Conservation (phyloP, 2,797 vertebrate species). For the Ctenosaura bakeri region DNA sequence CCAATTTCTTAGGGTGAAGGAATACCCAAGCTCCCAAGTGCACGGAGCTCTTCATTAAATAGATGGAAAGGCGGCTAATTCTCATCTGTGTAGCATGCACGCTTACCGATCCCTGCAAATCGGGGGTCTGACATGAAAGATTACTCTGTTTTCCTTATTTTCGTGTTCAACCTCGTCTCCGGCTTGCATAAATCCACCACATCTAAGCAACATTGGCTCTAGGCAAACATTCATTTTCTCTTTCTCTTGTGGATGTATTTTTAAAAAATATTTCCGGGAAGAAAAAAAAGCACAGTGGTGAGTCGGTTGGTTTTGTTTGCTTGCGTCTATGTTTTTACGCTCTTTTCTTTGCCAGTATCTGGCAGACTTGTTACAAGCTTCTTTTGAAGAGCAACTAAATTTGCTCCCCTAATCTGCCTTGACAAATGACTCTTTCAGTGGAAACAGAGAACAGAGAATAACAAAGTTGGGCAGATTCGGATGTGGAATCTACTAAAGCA, state of each 20-base stretch:
- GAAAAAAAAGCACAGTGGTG: no score
- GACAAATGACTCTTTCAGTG: conserved; percentile 51
- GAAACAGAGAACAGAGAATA: conserved; percentile 5
- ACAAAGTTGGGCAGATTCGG: background rate
- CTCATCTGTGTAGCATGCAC: background rate
- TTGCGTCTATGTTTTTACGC: no score
- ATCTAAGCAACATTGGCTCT: conserved; percentile 15
- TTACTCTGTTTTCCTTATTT: background rate
- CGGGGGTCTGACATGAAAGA: background rate
- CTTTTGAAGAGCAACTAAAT: conserved; percentile 22
- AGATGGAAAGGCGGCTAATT: conserved; percentile 14
- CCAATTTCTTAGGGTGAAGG: background rate
- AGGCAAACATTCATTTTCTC: conserved; percentile 55
- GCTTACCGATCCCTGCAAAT: conserved; percentile 1
- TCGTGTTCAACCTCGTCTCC: conserved; percentile 40
- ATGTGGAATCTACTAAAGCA: background rate
- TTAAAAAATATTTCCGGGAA: conserved; percentile 45
- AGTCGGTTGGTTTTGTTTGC: no score
- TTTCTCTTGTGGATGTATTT: conserved; percentile 35
- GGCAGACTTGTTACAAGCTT: background rate
- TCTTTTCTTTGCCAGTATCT: conserved; percentile 30
- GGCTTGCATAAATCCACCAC: conserved; percentile 42
- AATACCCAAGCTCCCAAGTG: background rate
- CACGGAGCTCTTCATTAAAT: background rate
- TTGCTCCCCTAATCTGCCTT: conserved; percentile 37